phyloP scores from a whole-genome alignment of 2,113 vertebrate genomes.

The Carassius gibelio region DNA sequence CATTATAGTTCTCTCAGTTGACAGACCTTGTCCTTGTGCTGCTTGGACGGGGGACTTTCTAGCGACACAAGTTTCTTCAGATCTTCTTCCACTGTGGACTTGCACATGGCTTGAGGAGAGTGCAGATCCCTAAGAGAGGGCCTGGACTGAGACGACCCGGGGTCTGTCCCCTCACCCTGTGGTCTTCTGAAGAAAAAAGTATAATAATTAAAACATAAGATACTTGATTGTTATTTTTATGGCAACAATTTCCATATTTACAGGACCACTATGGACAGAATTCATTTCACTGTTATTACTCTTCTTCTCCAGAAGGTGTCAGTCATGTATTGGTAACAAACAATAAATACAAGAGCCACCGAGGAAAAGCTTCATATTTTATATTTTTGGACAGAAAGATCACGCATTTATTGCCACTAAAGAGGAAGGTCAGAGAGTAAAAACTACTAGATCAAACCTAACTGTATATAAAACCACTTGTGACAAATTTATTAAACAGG shows the following conservation, averaged over 20 bases:
- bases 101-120: slow-evolving; percentile 85
- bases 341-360: neutral
- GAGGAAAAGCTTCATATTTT: neutral
- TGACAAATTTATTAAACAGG: neutral
- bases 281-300: neutral
- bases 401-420: neutral
- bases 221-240: neutral
- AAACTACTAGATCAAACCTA: neutral
- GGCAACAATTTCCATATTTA: neutral
- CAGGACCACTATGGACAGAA: neutral
- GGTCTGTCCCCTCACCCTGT: slow-evolving; percentile 88
- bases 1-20: neutral
- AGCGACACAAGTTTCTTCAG: slow-evolving; percentile 86
- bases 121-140: slow-evolving; percentile 91
- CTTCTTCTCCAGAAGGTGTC: slow-evolving; percentile 19
- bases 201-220: neutral
- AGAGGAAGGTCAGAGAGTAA: neutral
- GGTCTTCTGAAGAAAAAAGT: slow-evolving; percentile 80
- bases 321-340: neutral
- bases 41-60: slow-evolving; percentile 84
- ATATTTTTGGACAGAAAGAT: neutral
- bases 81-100: slow-evolving; percentile 93
- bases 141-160: slow-evolving; percentile 80
- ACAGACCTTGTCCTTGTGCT: slow-evolving; percentile 87
- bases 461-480: neutral